Conservation (phyloP, 2,113 vertebrate genomes). For the Paracanthobrama guichenoti region DNA sequence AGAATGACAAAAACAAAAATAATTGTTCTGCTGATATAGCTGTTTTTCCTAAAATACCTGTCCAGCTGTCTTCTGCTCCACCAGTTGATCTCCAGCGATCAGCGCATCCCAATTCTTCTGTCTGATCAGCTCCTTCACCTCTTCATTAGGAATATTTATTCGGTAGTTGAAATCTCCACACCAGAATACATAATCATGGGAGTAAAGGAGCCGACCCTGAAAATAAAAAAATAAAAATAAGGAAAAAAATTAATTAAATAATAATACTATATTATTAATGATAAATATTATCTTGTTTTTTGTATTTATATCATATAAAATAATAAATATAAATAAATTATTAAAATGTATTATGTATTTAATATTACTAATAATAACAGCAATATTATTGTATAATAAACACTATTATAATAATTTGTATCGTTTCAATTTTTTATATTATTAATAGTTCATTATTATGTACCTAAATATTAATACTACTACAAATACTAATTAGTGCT, state of each 20-base stretch:
- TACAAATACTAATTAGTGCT: too few relatives aligned
- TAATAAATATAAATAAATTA: neutral
- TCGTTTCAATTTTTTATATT: neutral
- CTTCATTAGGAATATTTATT: constrained; percentile 92
- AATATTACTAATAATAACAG: too few relatives aligned
- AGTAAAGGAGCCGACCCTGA: constrained; percentile 96
- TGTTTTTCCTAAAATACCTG: constrained; percentile 73
- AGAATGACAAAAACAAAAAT: neutral
- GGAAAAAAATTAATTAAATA: too few relatives aligned
- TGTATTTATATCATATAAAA: neutral
- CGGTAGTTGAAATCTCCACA: constrained; percentile 99
- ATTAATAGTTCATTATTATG: too few relatives aligned
- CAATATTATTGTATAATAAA: neutral
- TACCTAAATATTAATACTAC: too few relatives aligned
- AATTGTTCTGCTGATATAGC: neutral
- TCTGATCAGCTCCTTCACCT: constrained; percentile 93
- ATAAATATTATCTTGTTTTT: neutral
- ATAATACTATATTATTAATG: neutral
- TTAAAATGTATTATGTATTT: neutral
- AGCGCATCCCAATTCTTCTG: constrained; percentile 94
- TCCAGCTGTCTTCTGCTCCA: constrained; percentile 91
- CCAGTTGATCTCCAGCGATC: constrained; percentile 90
- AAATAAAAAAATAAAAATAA: too few relatives aligned
- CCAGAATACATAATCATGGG: constrained; percentile 98
- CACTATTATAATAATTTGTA: neutral